Evolutionary conservation across 2,113 vertebrate species (phyloP), one percentile per base, ranked within the genome.

Genomic region (Gymnorhina tibicen): DNA sequence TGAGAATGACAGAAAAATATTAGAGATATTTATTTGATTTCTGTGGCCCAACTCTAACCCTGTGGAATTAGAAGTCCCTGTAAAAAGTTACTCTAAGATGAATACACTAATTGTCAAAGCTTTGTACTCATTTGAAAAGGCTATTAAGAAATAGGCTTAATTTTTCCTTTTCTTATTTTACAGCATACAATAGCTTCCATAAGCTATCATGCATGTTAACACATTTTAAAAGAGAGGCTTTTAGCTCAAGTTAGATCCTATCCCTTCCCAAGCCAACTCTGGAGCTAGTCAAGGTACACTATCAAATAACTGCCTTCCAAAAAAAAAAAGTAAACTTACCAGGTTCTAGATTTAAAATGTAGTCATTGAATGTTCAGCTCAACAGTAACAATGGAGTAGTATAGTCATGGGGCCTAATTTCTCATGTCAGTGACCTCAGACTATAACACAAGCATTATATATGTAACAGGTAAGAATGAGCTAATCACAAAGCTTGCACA

Each of bases 1-100:
- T 79, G 85, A 87, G 56, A 89, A 95, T 83, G 78, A 97, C 68
- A 97, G 64, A 96, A 97, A 94, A 97, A 91, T 46, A 95, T 95
- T 95, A 97, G 82, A 94, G 41, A 94, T 47, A 82, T 82, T 86
- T 85, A 39, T 73, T 89, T 69, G 28, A 83, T 74, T 95, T 84
- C 75, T 91, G 18, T 67, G 56, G 44, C 52, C 39, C 76, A 95
- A 37, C 53, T 68, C 83, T 90, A 96, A 95, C 42, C n/a, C 50
- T 41, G 37, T 20, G 32, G 86, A 75, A 95, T 62, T 82, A 95
- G 87, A 87, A 97, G 49, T 60, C 32, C 55, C 66, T 88, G 21
- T 55, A 95, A 52, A 91, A 46, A 88, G 73, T 78, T 58, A 91
- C 64, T 73, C 37, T 52, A 80, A 59, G 60, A 95, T 79, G 37